Percentiles rank a stretch among this genome's conserved stretches.
These are phyloP conservation scores for Sylvilagus bachmani DNA, from an alignment of 2,113 vertebrate genomes.

Conservation along the genomic window DNA sequence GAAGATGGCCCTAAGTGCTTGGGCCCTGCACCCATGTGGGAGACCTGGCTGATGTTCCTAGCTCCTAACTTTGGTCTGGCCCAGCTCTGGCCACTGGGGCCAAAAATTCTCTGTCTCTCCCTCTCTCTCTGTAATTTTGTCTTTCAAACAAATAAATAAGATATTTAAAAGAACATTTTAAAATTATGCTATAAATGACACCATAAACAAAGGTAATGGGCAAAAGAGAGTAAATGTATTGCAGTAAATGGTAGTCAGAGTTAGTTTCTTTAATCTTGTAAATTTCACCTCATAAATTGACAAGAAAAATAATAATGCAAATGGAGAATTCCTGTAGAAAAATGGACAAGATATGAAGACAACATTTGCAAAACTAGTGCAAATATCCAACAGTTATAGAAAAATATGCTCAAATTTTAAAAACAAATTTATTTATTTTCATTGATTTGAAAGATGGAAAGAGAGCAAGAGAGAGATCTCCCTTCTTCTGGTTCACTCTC, in stretches of 20 bases:
- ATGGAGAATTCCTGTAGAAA: not conserved
- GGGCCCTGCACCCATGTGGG: too few species aligned
- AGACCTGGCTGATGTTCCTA: too few species aligned
- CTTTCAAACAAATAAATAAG: not conserved
- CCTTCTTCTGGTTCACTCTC: too few species aligned
- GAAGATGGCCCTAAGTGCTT: too few species aligned
- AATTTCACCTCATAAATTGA: conserved; percentile 36
- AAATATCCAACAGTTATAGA: not conserved
- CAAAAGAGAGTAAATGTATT: not conserved
- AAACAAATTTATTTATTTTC: too few species aligned
- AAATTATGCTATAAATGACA: conserved; percentile 21
- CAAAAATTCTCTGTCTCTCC: too few species aligned
- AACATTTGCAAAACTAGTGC: conserved; percentile 28
- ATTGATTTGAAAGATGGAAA: too few species aligned
- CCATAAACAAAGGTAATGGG: conserved; percentile 7
- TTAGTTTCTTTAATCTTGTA: conserved; percentile 27
- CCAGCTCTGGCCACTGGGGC: too few species aligned
- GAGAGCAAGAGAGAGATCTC: too few species aligned
- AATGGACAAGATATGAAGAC: not conserved
- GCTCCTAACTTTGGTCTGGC: too few species aligned
- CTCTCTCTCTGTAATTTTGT: too few species aligned
- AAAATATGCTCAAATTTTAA: not conserved
- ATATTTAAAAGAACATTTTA: conserved; percentile 11
- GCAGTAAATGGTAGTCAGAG: not conserved
- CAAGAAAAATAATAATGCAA: conserved; percentile 14